These are phyloP conservation scores for Kryphioiulus occultus DNA, from an alignment of 2,888 invertebrate genomes.

Conservation along the genomic window DNA sequence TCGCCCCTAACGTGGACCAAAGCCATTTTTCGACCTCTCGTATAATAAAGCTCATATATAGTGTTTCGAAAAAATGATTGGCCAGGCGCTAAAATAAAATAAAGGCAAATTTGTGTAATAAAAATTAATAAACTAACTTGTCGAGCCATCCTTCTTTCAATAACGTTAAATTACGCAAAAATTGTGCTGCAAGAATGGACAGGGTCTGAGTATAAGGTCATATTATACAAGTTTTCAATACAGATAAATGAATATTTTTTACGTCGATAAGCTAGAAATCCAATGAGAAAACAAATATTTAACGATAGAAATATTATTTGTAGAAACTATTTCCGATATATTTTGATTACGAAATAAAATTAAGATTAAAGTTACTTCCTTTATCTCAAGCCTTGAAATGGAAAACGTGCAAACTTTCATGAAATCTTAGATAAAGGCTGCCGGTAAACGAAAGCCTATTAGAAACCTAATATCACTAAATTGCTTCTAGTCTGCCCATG, in stretches of 20 bases:
- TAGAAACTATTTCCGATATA: too few species aligned
- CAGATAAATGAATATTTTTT: too few species aligned
- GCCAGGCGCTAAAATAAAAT: conserved; percentile 24
- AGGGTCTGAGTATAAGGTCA: too few species aligned
- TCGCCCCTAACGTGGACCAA: conserved; percentile 49
- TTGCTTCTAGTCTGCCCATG: too few species aligned
- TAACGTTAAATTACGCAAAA: background rate
- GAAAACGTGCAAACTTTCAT: too few species aligned
- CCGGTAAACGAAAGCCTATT: too few species aligned
- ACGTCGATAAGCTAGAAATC: background rate
- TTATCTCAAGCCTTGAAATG: too few species aligned
- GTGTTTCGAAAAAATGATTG: conserved; percentile 40
- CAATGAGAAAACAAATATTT: background rate
- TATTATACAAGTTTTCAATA: too few species aligned
- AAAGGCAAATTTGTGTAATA: background rate
- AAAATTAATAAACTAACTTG: background rate
- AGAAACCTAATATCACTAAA: too few species aligned
- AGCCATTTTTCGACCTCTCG: conserved; percentile 48
- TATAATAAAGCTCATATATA: conserved; percentile 43
- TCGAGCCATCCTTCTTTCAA: background rate
- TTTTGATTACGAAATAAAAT: too few species aligned
- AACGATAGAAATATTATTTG: background rate
- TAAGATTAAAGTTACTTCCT: too few species aligned
- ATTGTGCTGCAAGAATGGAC: background rate
- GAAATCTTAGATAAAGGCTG: too few species aligned